These are phyloP conservation scores for Furcula furcula DNA, from an alignment of 2,888 invertebrate genomes.

Conservation along the genomic window DNA sequence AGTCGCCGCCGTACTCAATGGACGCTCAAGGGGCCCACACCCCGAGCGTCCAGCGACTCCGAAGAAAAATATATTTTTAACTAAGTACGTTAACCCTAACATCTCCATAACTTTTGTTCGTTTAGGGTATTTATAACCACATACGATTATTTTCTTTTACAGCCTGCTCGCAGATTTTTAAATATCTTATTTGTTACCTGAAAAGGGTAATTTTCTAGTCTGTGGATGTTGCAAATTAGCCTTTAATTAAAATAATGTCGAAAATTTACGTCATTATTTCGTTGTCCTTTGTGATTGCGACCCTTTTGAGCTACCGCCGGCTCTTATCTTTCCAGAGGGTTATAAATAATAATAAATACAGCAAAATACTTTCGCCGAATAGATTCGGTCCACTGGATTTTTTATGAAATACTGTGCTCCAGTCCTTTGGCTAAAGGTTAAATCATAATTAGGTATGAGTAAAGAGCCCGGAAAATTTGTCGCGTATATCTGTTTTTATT, in stretches of 20 bases:
- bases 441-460: no score
- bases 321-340: constrained; percentile 50
- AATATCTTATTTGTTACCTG: constrained; percentile 32
- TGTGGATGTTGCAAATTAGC: constrained; percentile 63
- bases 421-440: constrained; percentile 5
- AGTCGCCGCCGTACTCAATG: no score
- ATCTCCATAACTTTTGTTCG: constrained; percentile 2
- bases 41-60: no score
- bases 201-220: constrained; percentile 54
- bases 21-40: no score
- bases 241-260: constrained; percentile 71
- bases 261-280: constrained; percentile 65
- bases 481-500: no score
- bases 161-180: constrained; percentile 18
- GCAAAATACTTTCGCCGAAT: constrained; percentile 38
- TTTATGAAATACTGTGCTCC: constrained; percentile 25
- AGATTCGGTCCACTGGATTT: constrained; percentile 11
- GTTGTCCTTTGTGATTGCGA: constrained; percentile 61
- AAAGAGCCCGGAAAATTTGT: no score
- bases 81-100: neutral
- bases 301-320: constrained; percentile 49
- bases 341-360: constrained; percentile 48
- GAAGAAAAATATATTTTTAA: neutral
- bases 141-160: constrained; percentile 5
- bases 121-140: constrained; percentile 2